phyloP scores from a whole-genome alignment of 2,797 vertebrate species.

The Acipenser oxyrinchus region DNA sequence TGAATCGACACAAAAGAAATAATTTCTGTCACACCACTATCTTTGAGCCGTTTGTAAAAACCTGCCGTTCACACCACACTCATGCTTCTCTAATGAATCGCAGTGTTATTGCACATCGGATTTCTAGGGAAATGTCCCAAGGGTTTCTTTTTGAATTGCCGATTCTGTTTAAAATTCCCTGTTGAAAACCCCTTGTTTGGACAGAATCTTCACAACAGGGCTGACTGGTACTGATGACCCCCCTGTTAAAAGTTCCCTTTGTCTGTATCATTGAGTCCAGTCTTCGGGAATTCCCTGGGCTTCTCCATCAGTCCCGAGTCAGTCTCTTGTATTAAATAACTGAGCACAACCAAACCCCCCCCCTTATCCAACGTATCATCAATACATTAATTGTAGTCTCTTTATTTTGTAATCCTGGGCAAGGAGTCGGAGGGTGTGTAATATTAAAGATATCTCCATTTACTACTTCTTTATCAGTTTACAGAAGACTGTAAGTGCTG shows the following conservation, averaged over 20 bases:
- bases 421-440: not conserved
- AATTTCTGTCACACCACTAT: too few species aligned
- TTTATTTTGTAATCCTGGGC: not conserved
- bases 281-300: not conserved
- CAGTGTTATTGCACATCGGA: too few species aligned
- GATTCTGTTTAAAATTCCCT: too few species aligned
- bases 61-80: too few species aligned
- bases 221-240: slow-evolving; percentile 15
- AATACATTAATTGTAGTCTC: not conserved
- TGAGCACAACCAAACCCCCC: too few species aligned
- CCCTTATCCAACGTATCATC: not conserved
- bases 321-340: not conserved
- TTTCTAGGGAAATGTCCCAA: too few species aligned
- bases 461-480: not conserved
- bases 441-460: not conserved
- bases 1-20: too few species aligned
- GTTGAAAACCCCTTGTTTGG: too few species aligned
- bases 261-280: not conserved
- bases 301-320: not conserved
- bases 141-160: too few species aligned
- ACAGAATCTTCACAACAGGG: too few species aligned
- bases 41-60: too few species aligned
- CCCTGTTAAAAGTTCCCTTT: slow-evolving; percentile 20
- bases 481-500: not conserved
- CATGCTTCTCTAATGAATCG: too few species aligned